Percentiles rank a stretch among this genome's conserved stretches.
Evolutionary conservation across 2,888 invertebrate genomes (phyloP).

Genomic region (Brenthis hecate): DNA sequence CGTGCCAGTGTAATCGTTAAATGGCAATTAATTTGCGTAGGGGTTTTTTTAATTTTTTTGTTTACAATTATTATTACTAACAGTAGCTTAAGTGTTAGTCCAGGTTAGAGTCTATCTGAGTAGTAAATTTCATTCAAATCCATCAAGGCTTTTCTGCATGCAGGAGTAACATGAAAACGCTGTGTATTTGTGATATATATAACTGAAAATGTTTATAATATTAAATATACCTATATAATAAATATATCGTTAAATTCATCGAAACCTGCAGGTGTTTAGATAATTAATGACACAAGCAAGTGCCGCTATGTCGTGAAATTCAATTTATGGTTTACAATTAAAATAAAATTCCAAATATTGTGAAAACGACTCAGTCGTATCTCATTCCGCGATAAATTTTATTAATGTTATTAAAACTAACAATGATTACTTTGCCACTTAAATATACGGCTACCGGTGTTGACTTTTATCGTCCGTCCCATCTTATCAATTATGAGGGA

Average conservation of each 20-base stretch:
- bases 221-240: not conserved
- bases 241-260: not conserved
- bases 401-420: conserved; percentile 26
- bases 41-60: too few species aligned
- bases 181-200: too few species aligned
- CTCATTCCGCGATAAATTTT: conserved; percentile 30
- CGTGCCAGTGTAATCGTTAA: too few species aligned
- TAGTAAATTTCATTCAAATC: too few species aligned
- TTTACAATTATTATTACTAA: too few species aligned
- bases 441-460: conserved; percentile 36
- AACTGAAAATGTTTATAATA: too few species aligned
- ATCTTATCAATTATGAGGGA: conserved; percentile 18
- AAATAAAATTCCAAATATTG: conserved; percentile 17
- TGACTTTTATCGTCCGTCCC: conserved; percentile 26
- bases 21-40: too few species aligned
- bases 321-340: conserved; percentile 11
- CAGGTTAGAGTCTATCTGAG: too few species aligned
- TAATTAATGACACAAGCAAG: conserved; percentile 4
- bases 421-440: conserved; percentile 28
- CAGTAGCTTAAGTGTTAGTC: too few species aligned
- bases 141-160: too few species aligned
- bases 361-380: conserved; percentile 24
- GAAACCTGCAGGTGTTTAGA: not conserved
- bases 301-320: not conserved
- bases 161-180: too few species aligned